phyloP scores from a whole-genome alignment of 2,113 vertebrate genomes.

The Crotalus viridis region DNA sequence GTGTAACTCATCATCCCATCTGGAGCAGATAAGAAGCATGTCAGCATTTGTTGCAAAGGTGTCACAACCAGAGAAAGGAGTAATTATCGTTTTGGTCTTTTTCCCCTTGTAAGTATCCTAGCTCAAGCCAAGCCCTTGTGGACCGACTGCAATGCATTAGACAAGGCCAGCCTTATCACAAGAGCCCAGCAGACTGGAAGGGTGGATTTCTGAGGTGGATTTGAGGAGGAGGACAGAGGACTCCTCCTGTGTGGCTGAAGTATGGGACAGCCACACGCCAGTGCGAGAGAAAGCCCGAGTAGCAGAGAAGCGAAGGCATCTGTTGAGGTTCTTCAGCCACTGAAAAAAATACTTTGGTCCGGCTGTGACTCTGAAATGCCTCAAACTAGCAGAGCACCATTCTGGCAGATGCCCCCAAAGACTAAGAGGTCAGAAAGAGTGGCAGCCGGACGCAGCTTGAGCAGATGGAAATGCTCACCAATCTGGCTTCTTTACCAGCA shows the following conservation, averaged over 20 bases:
- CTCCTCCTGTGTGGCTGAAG: neutral
- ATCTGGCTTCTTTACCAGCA: neutral
- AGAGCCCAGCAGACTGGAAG: neutral
- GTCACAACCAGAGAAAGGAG: rapidly evolving
- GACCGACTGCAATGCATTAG: neutral
- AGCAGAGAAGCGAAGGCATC: neutral
- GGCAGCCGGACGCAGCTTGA: neutral
- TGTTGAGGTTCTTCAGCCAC: neutral
- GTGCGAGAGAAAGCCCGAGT: rapidly evolving
- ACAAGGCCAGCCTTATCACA: neutral
- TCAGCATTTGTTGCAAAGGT: rapidly evolving
- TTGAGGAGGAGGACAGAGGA: neutral
- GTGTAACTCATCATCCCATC: rapidly evolving
- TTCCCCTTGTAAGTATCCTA: neutral
- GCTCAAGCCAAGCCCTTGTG: neutral
- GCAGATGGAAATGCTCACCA: neutral
- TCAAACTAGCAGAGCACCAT: neutral
- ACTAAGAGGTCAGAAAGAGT: neutral
- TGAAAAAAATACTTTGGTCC: neutral
- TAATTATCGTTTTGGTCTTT: rapidly evolving
- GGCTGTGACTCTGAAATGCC: neutral
- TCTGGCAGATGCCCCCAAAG: neutral
- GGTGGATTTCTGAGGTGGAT: neutral
- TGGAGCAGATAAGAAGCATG: rapidly evolving
- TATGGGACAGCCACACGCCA: neutral